Evolutionary conservation across 2,888 invertebrate genomes (phyloP), one percentile per base, ranked within the genome.

Genomic region (Caenorhabditis sulstoni): DNA sequence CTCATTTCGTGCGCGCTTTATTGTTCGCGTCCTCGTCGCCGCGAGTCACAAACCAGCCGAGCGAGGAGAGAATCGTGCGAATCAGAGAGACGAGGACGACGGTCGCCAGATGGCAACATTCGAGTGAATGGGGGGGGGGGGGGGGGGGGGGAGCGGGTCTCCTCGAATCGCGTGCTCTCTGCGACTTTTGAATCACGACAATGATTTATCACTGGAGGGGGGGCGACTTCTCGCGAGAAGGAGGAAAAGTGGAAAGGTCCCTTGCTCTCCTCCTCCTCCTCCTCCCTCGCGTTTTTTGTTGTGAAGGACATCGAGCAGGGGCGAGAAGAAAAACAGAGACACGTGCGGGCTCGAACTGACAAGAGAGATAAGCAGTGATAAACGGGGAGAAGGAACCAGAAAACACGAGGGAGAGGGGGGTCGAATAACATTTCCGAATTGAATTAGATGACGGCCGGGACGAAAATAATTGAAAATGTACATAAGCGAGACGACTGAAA

Each of bases 171-270:
- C 1, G 16, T 16, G 41, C 73, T 73, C 50, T 73, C 44, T 61
- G 35, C n/a, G 2, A 39, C 18, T 22, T 14, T 4, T 35, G 61
- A 62, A 52, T 50, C 41, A 22, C 50, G 50, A 58, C 61, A 73
- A 73, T 73, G 73, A 73, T 73, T 73, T 73, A 73, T 73, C 73
- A 73, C 73, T 73, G 58, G 64, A 70, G 59, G 37, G 49, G 52
- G 22, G 41, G 23, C 8, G 58, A 45, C 44, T 45, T 29, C 7
- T 29, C 4, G 3, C 44, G 12, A 45, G 45, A 45, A 57, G 57
- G 41, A 39, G 49, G 12, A 37, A 55, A 29, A 29, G 53, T 14
- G 41, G 39, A 35, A 45, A 49, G 49, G 45, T 29, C 23, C 29
- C 52, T 29, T 23, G 47, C 50, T 22, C 39, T 12, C 41, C 37